Base-by-base conservation (phyloP, 2,888 invertebrate species). In the Aphodius granarius region DNA sequence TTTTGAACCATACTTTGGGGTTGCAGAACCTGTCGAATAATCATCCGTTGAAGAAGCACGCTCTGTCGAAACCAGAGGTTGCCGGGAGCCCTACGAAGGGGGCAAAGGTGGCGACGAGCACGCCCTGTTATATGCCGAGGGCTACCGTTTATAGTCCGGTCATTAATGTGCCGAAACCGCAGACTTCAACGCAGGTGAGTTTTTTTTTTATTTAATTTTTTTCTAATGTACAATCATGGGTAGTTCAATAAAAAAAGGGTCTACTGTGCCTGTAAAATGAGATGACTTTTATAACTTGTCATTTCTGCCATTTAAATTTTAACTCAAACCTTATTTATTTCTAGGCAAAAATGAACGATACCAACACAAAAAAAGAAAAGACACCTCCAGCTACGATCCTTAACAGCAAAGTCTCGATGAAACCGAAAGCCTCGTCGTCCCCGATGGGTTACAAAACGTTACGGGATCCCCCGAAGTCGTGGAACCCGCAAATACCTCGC, bases 401-500 rank as follows among this genome's bases (percentile, higher is more conserved):
- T 70, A 78, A 80, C 63, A 79, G 62, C 72, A 82, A 83, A 75
- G 22, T 77, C 70, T 68, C 72, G 13, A 81, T 82, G 22, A 86
- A 85, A 76, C 78, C 80, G 3, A 86, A 86, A 81, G 80, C 85
- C 3, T 83, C 81, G 73, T 82, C 87, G 19, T 6, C 43, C 43
- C 85, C 89, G 0, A 85, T 88, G 5, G 89, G 89, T 0, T 91
- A 91, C 80, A 91, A 91, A 81, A 91, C 91, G 0, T 83, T 91
- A 9, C 87, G 90, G 18, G 89, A 89, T 80, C 90, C 91, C 0
- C 90, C 91, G 0, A 91, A 90, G 81, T 88, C 89, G 16, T 91
- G 91, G 91, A 91, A 91, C 83, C 91, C 91, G 2, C 90, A 89
- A 66, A 86, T 91, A 63, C 88, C 90, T 1, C 87, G 89, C 77